Base-by-base conservation (phyloP, 2,113 vertebrate genomes). In the Xyliphius kryptos region DNA sequence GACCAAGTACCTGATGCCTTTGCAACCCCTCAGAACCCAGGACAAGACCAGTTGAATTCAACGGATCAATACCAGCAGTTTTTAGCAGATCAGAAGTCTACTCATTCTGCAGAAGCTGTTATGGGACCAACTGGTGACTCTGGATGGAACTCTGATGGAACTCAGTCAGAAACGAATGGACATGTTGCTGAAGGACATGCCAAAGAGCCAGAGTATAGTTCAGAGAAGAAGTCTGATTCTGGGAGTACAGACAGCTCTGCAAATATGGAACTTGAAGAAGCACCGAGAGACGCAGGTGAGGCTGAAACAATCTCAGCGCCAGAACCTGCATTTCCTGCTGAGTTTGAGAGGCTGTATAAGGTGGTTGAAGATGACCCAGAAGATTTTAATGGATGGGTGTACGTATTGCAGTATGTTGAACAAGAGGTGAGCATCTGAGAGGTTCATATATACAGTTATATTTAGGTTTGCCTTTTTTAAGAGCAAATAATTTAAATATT, bases 361-460 rank as follows among this genome's bases (percentile, higher is more conserved):
- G 91, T 88, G 1, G 90, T 96, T 22, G 90, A 95, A 69, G 93
- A 90, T n/a, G 95, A 91, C 70, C 91, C 92, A 14, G 95, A 99
- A 67, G 97, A 99, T 80, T 99, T 99, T 83, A 96, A 95, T 3
- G 91, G 89, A 46, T 99, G 97, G 97, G 95, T 97, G 1, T 96
- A 97, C 79, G 83, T 99, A 5, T 86, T 99, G 69, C 95, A 99
- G 69, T 95, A 96, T 41, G 91, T 95, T 13, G 97, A 99, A 77
- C 97, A 98, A 82, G 97, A 99, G 92, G 97, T 98, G 63, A 85
- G 88, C 82, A 13, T 0, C 5, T 19, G n/a, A 8, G 0, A 32
- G 26, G 26, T 32, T 32, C 4, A 32, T 6, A 32, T 32, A 32
- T 32, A 32, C 26, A 32, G 4, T 32, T 32, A 32, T 32, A 32